phyloP scores from a whole-genome alignment of 1,140 invertebrate species.

The Heliothis virescens region DNA sequence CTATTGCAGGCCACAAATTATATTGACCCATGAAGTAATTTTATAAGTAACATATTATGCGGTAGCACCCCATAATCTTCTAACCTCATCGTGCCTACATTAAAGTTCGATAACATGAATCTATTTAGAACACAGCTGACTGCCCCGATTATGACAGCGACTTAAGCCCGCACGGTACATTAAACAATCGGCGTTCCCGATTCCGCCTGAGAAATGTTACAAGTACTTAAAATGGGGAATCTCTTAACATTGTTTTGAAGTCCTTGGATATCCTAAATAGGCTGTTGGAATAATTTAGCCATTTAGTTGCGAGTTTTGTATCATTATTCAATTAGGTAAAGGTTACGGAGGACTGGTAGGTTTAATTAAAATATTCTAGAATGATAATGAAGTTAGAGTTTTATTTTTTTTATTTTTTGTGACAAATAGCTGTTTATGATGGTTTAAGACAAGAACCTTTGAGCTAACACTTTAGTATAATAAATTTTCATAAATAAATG shows the following conservation, averaged over 20 bases:
- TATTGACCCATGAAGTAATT: too few relatives aligned
- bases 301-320: not conserved
- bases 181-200: slow-evolving; percentile 59
- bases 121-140: slow-evolving; percentile 60
- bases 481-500: too few relatives aligned
- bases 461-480: too few relatives aligned
- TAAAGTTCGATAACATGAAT: slow-evolving; percentile 53
- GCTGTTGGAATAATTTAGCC: slow-evolving; percentile 36
- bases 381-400: not conserved
- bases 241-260: slow-evolving; percentile 46
- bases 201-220: slow-evolving; percentile 43
- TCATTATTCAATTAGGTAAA: slow-evolving; percentile 36
- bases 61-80: slow-evolving; percentile 4
- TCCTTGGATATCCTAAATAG: slow-evolving; percentile 31
- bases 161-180: slow-evolving; percentile 66
- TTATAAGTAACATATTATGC: not conserved
- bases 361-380: not conserved
- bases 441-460: too few relatives aligned
- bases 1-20: too few relatives aligned
- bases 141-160: slow-evolving; percentile 64
- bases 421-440: too few relatives aligned
- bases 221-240: slow-evolving; percentile 29
- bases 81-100: slow-evolving; percentile 39
- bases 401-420: too few relatives aligned
- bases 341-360: slow-evolving; percentile 5